phyloP scores from a whole-genome alignment of 2,113 vertebrate species.

The Peromyscus californicus region DNA sequence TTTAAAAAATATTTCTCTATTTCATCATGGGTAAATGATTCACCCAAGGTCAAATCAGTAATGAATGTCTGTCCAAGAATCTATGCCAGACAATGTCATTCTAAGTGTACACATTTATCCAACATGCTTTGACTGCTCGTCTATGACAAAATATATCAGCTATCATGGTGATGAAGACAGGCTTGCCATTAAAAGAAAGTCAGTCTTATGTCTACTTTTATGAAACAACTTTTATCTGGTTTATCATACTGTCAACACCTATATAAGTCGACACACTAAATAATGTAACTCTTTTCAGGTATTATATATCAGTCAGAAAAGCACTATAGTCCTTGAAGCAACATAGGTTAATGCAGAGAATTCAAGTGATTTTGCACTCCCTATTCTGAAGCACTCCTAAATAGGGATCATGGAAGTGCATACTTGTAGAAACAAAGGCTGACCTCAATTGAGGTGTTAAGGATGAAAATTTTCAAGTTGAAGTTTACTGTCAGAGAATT shows the following conservation, averaged over 20 bases:
- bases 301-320: background rate
- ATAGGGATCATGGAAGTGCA: background rate
- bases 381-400: background rate
- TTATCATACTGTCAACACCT: background rate
- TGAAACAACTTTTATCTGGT: background rate
- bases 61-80: background rate
- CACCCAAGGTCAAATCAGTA: background rate
- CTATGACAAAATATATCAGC: background rate
- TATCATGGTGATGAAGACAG: background rate
- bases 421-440: background rate
- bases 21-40: background rate
- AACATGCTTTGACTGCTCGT: background rate
- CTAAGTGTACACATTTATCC: background rate
- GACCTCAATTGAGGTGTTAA: background rate
- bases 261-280: background rate
- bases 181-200: background rate
- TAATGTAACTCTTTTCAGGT: background rate
- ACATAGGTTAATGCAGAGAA: background rate
- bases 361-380: background rate
- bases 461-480: background rate
- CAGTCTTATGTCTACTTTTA: background rate
- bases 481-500: background rate
- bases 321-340: background rate
- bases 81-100: background rate
- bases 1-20: background rate